Conservation (phyloP, 64 coral and sea anemone genomes). For the Actinia tenebrosa region DNA sequence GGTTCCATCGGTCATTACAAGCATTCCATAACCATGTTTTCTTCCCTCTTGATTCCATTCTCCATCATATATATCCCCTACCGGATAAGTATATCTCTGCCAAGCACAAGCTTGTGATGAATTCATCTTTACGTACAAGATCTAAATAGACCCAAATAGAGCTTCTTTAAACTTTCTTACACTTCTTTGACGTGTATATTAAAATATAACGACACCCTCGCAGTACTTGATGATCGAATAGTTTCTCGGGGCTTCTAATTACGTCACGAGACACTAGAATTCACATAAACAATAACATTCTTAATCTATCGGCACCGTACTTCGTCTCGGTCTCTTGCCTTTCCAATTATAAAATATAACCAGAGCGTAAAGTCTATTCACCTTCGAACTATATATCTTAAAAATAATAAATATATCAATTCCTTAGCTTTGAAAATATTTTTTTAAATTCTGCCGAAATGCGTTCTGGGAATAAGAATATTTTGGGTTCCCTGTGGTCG, state of each 20-base stretch:
- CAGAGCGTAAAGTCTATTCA: not conserved
- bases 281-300: constrained; percentile 5
- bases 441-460: not conserved
- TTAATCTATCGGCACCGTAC: too few relatives aligned
- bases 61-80: constrained; percentile 77
- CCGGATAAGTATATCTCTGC: constrained; percentile 83
- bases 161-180: not conserved
- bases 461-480: not conserved
- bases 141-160: not conserved
- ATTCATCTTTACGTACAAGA: constrained; percentile 27
- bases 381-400: not conserved
- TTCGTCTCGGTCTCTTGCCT: constrained; percentile 3
- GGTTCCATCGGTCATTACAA: constrained; percentile 58
- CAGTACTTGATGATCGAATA: not conserved
- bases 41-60: constrained; percentile 86
- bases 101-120: constrained; percentile 40
- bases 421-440: not conserved
- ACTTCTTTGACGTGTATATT: not conserved
- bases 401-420: not conserved
- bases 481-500: constrained; percentile 4
- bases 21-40: constrained; percentile 83
- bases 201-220: not conserved
- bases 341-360: not conserved
- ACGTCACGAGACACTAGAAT: not conserved
- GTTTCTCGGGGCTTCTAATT: not conserved